These are phyloP conservation scores for Micrasema longulum DNA, from an alignment of 1,140 invertebrate genomes.

Conservation along the genomic window DNA sequence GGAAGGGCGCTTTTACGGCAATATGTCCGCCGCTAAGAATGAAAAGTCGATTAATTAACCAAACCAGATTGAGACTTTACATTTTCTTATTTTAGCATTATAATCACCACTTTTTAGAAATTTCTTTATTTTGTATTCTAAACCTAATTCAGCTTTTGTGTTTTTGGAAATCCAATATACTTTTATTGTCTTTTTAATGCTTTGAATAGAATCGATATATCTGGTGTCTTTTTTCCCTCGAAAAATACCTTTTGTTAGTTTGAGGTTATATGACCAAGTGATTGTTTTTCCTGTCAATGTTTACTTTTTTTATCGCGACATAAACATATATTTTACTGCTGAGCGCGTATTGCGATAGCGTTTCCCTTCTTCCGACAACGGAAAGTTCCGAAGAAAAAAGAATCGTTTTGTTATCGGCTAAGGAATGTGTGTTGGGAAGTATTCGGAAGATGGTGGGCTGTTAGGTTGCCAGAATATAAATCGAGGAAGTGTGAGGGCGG, in stretches of 20 bases:
- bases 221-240: too few relatives aligned
- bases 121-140: too few relatives aligned
- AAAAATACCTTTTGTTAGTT: too few relatives aligned
- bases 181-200: too few relatives aligned
- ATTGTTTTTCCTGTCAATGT: neutral
- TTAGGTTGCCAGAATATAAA: conserved; percentile 36
- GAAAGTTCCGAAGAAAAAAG: conserved; percentile 26
- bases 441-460: conserved; percentile 31
- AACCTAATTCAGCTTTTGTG: too few relatives aligned
- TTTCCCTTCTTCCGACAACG: conserved; percentile 1
- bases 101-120: too few relatives aligned
- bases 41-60: conserved; percentile 37
- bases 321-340: neutral
- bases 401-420: conserved; percentile 35
- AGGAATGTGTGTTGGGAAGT: conserved; percentile 41
- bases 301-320: neutral
- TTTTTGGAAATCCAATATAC: too few relatives aligned
- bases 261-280: conserved; percentile 1
- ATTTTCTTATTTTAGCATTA: too few relatives aligned
- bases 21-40: conserved; percentile 38
- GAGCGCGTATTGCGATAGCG: neutral
- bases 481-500: neutral
- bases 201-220: too few relatives aligned
- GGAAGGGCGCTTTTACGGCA: conserved; percentile 9
- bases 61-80: conserved; percentile 21